Percentiles rank a stretch among this genome's conserved stretches.
Conservation (phyloP, 30 jellyfish, hydroid and myxozoan species). For the Pelagia noctiluca region DNA sequence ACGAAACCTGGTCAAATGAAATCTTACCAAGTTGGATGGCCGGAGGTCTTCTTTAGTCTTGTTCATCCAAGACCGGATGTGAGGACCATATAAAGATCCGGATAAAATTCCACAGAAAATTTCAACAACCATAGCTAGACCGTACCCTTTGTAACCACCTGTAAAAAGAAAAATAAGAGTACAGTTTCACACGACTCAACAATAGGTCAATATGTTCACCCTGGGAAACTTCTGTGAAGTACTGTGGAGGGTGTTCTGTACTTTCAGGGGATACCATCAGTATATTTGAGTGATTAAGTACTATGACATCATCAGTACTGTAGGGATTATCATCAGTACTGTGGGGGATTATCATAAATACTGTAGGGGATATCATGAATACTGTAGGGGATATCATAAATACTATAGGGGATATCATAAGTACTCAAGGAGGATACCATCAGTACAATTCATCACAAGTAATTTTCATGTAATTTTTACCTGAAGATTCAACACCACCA, state of each 20-base stretch:
- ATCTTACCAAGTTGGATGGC: slow-evolving; percentile 60
- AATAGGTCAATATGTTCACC: background rate
- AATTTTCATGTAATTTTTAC: slow-evolving; percentile 33
- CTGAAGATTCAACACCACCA: slow-evolving; percentile 77
- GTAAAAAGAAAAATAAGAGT: background rate
- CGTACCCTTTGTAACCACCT: slow-evolving; percentile 88
- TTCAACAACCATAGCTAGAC: slow-evolving; percentile 81
- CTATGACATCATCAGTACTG: too few relatives aligned
- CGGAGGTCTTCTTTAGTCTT: slow-evolving; percentile 27
- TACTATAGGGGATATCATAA: too few relatives aligned
- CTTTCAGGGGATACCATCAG: too few relatives aligned
- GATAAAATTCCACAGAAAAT: slow-evolving; percentile 74
- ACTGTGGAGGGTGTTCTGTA: background rate
- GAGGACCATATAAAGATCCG: slow-evolving; percentile 64
- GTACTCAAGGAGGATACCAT: too few relatives aligned
- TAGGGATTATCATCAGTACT: too few relatives aligned
- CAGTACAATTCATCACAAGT: too few relatives aligned
- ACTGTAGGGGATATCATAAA: too few relatives aligned
- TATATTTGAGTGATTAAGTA: too few relatives aligned
- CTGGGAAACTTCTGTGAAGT: background rate
- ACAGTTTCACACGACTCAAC: too few relatives aligned
- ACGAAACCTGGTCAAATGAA: too few relatives aligned
- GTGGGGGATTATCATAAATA: too few relatives aligned
- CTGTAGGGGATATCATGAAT: too few relatives aligned
- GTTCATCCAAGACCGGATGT: slow-evolving; percentile 64